phyloP scores from a whole-genome alignment of 2,113 vertebrate genomes.

The Pachycephala philippinensis region DNA sequence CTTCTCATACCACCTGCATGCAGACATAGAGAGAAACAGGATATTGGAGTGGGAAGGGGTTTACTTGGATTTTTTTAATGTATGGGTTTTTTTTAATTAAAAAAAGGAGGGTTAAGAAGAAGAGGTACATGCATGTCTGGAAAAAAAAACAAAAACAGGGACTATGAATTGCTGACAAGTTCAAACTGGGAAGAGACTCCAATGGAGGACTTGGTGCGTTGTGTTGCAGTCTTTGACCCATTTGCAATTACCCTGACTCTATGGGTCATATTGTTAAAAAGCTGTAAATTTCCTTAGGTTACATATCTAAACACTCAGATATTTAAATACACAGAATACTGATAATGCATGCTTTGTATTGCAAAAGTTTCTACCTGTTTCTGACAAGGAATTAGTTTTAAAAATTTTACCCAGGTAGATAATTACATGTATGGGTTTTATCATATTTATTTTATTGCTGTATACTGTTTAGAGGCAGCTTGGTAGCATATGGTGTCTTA shows the following conservation, averaged over 20 bases:
- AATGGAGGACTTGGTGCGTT: accelerated
- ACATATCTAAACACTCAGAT: not conserved
- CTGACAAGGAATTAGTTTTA: not conserved
- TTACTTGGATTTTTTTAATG: not conserved
- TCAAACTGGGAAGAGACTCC: not conserved
- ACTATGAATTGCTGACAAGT: not conserved
- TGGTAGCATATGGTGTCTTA: not conserved
- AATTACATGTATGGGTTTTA: not conserved
- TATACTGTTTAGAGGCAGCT: not conserved
- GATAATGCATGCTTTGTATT: not conserved
- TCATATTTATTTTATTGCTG: not conserved
- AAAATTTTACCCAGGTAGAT: not conserved
- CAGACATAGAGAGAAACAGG: not conserved
- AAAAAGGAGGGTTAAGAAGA: accelerated
- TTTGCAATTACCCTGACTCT: not conserved
- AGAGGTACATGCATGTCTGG: not conserved
- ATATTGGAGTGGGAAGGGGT: accelerated
- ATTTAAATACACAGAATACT: not conserved
- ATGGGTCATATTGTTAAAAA: not conserved
- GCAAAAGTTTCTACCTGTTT: not conserved
- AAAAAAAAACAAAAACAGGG: not conserved
- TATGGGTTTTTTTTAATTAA: not conserved
- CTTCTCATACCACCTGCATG: not conserved
- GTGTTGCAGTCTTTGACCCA: not conserved
- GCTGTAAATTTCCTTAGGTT: not conserved